phyloP scores from a whole-genome alignment of 2,888 invertebrate genomes.

The Orchesella flavescens region DNA sequence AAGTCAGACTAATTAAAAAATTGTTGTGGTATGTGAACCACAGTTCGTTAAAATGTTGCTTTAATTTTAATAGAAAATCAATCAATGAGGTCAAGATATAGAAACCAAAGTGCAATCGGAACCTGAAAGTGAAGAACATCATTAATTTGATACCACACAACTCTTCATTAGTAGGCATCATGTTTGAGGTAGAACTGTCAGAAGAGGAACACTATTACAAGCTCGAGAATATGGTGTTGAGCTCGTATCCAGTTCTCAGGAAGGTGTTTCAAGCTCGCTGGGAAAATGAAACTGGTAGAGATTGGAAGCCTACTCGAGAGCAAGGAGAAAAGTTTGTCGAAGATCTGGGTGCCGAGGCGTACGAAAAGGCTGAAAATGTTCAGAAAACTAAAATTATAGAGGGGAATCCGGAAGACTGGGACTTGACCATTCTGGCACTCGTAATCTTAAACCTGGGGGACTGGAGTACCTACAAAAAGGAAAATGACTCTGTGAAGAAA shows the following conservation, averaged over 20 bases:
- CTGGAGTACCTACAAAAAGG: not conserved
- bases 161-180: too few relatives aligned
- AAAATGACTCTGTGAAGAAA: not conserved
- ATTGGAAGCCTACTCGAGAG: not conserved
- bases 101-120: too few relatives aligned
- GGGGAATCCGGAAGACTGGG: not conserved
- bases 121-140: too few relatives aligned
- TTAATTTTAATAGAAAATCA: too few relatives aligned
- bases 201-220: conserved; percentile 22
- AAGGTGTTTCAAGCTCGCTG: not conserved
- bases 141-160: too few relatives aligned
- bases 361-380: not conserved
- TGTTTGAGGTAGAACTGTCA: not conserved
- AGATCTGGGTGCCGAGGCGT: not conserved
- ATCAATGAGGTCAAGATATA: too few relatives aligned
- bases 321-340: not conserved
- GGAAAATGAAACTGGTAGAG: not conserved
- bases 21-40: too few relatives aligned
- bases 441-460: not conserved
- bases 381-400: not conserved
- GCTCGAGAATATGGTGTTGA: not conserved
- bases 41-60: too few relatives aligned
- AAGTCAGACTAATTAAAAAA: too few relatives aligned
- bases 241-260: not conserved
- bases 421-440: not conserved